Base-by-base conservation (phyloP, 2,113 vertebrate species). In the Anarhynchus alexandrinus region DNA sequence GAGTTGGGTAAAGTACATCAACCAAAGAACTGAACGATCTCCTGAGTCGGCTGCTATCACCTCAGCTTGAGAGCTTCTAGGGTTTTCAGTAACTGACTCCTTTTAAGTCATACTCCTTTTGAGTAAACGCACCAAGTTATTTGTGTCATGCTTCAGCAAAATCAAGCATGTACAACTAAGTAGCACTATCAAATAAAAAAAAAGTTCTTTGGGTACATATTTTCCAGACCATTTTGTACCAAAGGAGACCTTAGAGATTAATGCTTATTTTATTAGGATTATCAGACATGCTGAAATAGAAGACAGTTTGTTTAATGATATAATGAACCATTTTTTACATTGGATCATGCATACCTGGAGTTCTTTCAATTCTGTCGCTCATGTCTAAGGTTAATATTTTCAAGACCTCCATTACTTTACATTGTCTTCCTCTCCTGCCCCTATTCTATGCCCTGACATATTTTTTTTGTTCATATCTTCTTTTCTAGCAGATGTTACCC, bases 181-280 rank as follows among this genome's bases (percentile, higher is more conserved):
- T 25, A 92, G 70, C 90, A 76, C 74, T 90, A 88, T 90, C 82
- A 94, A 66, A 92, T 94, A 79, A 93, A 93, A 97, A 97, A 93
- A 76, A 86, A 88, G 70, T 94, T 95, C 79, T 92, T 85, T 79
- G 82, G 59, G 74, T 88, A 86, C 54, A 43, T 64, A 55, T 95
- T 86, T 95, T 95, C 92, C 79, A 79, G 74, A 95, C 57, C 82
- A 88, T 92, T 96, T 95, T 93, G 89, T 94, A 95, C 86, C 6
- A 5, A 86, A 94, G 78, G 69, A 91, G 51, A 78, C 83, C 51
- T 94, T 55, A 47, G 91, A 94, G 77, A 95, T 91, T 83, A 91
- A 88, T 86, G 59, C 72, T 91, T 84, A 86, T 88, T 91, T 96
- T 84, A 91, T 34, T 10, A 25, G 81, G 82, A 86, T 94, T 88